Conservation (phyloP, 2,113 vertebrate genomes). For the Phalacrocorax pelagicus region DNA sequence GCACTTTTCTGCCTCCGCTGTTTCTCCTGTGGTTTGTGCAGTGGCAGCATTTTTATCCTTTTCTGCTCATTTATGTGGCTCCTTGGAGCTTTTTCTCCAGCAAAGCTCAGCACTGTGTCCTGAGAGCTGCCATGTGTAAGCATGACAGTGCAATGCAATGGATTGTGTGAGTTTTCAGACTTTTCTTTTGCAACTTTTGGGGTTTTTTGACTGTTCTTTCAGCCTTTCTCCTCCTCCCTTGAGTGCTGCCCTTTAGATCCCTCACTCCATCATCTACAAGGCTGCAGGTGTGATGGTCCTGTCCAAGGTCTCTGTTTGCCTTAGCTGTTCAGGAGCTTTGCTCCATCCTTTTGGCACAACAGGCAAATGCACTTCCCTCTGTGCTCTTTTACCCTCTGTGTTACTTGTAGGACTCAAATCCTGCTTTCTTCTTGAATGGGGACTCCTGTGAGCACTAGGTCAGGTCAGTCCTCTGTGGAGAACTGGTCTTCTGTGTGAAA, state of each 20-base stretch:
- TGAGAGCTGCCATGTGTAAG: not conserved
- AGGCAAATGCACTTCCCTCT: not conserved
- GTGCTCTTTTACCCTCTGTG: not conserved
- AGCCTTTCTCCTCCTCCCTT: not conserved
- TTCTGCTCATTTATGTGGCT: not conserved
- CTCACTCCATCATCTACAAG: not conserved
- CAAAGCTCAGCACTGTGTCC: not conserved
- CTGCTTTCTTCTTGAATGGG: not conserved
- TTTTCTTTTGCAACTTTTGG: not conserved
- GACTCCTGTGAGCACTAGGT: not conserved
- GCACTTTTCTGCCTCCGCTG: not conserved
- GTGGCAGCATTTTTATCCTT: not conserved
- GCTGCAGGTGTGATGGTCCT: not conserved
- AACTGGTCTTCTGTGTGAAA: not conserved
- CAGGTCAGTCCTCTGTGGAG: not conserved
- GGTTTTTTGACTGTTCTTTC: not conserved
- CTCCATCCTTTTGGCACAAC: not conserved
- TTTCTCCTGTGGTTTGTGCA: not conserved
- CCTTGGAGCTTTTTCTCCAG: not conserved
- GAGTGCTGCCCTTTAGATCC: not conserved
- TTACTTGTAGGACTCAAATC: not conserved
- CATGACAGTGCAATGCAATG: not conserved
- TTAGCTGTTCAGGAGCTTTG: not conserved
- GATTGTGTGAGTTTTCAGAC: not conserved
- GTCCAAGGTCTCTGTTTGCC: not conserved